Conservation (phyloP, 1,140 invertebrate genomes). For the Papilio dardanus region DNA sequence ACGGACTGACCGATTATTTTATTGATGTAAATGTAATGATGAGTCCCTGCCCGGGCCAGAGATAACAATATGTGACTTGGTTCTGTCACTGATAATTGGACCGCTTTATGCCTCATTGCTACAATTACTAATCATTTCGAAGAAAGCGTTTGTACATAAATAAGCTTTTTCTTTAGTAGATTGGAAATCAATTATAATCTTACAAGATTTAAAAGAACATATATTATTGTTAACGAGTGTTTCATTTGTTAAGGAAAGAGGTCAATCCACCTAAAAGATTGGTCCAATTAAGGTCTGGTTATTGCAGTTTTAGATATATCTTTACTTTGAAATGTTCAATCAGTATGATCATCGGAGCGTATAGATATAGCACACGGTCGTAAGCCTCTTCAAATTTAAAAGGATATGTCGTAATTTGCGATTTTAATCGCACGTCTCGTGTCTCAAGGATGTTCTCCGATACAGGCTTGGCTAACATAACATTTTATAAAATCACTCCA, state of each 20-base stretch:
- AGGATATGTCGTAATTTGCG: slow-evolving; percentile 3
- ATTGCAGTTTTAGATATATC: background rate
- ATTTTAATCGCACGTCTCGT: slow-evolving; percentile 21
- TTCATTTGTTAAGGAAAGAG: no score
- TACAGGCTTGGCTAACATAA: background rate
- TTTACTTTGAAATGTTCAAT: background rate
- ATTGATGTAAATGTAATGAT: slow-evolving; percentile 75
- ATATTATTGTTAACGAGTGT: no score
- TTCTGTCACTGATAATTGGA: slow-evolving; percentile 76
- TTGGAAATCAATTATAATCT: background rate
- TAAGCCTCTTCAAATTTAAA: slow-evolving; percentile 12
- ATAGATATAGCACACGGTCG: slow-evolving; percentile 10
- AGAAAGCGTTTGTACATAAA: background rate
- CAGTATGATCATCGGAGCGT: background rate
- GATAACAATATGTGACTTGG: slow-evolving; percentile 71
- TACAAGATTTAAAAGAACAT: no score
- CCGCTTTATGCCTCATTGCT: slow-evolving; percentile 59
- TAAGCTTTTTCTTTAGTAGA: no score
- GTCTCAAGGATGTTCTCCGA: slow-evolving; percentile 8
- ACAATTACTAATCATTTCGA: slow-evolving; percentile 43
- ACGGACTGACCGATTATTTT: slow-evolving; percentile 68
- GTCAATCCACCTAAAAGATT: no score
- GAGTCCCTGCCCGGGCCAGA: slow-evolving; percentile 51
- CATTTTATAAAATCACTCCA: background rate
- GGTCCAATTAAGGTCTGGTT: background rate